phyloP scores from a whole-genome alignment of 2,888 invertebrate species.

The Chrysotoxum bicinctum region DNA sequence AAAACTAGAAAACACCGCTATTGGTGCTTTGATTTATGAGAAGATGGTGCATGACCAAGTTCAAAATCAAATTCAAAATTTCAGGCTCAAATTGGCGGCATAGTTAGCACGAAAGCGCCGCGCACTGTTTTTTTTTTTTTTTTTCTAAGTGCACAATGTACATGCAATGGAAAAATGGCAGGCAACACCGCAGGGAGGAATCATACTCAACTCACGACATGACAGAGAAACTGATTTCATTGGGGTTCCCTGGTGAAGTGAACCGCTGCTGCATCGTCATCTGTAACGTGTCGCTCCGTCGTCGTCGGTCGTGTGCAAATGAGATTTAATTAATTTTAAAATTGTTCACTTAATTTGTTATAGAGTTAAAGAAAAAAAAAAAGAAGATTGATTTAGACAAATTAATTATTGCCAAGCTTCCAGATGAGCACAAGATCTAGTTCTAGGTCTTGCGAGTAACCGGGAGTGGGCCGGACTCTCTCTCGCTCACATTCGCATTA shows the following conservation, averaged over 20 bases:
- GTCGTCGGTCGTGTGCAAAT: slow-evolving; percentile 50
- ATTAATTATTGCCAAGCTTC: slow-evolving; percentile 25
- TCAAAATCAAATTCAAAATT: slow-evolving; percentile 70
- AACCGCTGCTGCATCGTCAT: background rate
- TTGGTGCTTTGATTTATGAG: slow-evolving; percentile 69
- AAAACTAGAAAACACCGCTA: slow-evolving; percentile 43
- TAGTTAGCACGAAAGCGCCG: slow-evolving; percentile 59
- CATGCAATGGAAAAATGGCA: slow-evolving; percentile 43
- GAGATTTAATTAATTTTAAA: slow-evolving; percentile 63
- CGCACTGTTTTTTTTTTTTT: background rate
- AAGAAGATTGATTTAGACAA: slow-evolving; percentile 15
- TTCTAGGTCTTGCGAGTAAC: slow-evolving; percentile 1
- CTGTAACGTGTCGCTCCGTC: background rate
- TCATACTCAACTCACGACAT: slow-evolving; percentile 58
- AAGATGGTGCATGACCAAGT: slow-evolving; percentile 70
- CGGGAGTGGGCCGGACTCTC: slow-evolving; percentile 23
- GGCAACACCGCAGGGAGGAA: slow-evolving; percentile 48
- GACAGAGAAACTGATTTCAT: slow-evolving; percentile 48
- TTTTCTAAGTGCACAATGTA: slow-evolving; percentile 1
- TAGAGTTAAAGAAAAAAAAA: background rate
- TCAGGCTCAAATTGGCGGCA: slow-evolving; percentile 65
- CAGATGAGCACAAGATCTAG: slow-evolving; percentile 28
- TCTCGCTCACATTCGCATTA: background rate
- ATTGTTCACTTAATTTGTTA: slow-evolving; percentile 39
- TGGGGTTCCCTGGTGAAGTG: slow-evolving; percentile 13